phyloP scores from a whole-genome alignment of 2,888 invertebrate species.

The Clitarchus hookeri region DNA sequence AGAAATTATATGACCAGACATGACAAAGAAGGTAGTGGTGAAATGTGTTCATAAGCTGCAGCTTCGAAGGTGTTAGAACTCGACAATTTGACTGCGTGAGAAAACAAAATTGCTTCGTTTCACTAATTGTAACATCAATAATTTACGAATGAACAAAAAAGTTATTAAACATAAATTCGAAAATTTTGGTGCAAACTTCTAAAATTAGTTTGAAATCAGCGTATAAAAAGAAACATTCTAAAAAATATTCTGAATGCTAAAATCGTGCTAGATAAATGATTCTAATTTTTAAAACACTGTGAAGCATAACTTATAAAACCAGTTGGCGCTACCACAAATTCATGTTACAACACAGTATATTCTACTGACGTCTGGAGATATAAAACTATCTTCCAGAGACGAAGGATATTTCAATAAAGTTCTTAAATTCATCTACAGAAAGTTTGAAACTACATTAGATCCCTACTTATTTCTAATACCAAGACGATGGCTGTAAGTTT shows the following conservation, averaged over 20 bases:
- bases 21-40: background rate
- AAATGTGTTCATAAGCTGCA: background rate
- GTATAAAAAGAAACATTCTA: too few species aligned
- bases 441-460: background rate
- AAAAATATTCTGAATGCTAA: too few species aligned
- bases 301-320: background rate
- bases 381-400: constrained; percentile 1
- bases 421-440: background rate
- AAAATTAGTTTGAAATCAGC: too few species aligned
- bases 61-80: background rate
- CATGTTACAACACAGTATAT: background rate
- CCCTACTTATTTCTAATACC: background rate
- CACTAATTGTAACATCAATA: too few species aligned
- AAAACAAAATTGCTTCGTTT: too few species aligned
- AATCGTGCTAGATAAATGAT: too few species aligned
- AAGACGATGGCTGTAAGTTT: background rate
- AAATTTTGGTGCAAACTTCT: too few species aligned
- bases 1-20: background rate
- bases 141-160: too few species aligned
- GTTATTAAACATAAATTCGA: too few species aligned
- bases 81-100: too few species aligned
- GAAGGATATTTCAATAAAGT: background rate
- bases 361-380: background rate
- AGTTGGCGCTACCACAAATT: background rate
- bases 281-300: background rate